phyloP scores from a whole-genome alignment of 2,888 invertebrate genomes.

The Ophion slaviceki region DNA sequence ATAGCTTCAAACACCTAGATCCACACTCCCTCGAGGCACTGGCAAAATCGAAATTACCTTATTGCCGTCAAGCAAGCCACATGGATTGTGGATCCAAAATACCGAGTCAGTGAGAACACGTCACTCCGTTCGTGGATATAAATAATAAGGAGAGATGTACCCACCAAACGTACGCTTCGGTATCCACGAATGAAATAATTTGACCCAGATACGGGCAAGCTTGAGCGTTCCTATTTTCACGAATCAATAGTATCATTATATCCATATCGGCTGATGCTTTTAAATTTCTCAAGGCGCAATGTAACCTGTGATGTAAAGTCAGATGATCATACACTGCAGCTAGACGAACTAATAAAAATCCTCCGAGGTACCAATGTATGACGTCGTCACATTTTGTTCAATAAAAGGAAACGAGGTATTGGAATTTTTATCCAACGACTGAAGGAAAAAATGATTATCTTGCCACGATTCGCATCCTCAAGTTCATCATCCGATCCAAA shows the following conservation, averaged over 20 bases:
- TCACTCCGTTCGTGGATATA: not conserved
- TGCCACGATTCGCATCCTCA: not conserved
- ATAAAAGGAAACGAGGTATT: not conserved
- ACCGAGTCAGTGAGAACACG: conserved; percentile 22
- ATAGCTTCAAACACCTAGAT: not conserved
- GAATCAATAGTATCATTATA: not conserved
- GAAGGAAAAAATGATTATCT: not conserved
- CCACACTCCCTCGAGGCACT: not conserved
- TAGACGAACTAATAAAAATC: not conserved
- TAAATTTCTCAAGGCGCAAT: not conserved
- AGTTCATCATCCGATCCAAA: not conserved
- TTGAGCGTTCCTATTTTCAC: not conserved
- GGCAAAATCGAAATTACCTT: not conserved
- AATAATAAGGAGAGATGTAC: too few species aligned
- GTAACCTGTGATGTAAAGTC: not conserved
- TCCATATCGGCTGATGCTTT: not conserved
- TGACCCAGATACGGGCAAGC: not conserved
- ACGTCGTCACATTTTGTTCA: not conserved
- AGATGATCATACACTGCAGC: not conserved
- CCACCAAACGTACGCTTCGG: too few species aligned
- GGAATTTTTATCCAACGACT: not conserved
- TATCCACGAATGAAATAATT: not conserved
- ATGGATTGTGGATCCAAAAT: not conserved
- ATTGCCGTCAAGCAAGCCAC: not conserved
- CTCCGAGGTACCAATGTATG: not conserved